Conservation (phyloP, 2,113 vertebrate genomes). For the Ophiodon elongatus region DNA sequence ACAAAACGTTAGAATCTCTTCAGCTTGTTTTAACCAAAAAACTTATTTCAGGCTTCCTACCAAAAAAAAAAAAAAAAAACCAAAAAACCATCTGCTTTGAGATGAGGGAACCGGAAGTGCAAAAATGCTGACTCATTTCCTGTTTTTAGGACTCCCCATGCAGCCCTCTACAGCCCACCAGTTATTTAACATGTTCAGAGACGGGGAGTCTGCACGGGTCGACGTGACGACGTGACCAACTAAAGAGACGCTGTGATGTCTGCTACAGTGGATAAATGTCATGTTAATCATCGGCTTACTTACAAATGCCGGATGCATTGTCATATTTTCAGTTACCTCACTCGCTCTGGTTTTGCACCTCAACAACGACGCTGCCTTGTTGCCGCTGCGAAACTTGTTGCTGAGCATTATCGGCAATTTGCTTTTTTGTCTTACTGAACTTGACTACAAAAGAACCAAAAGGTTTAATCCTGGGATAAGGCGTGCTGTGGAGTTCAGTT, state of each 20-base stretch:
- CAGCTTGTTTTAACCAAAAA: too few species aligned
- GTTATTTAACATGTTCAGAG: slow-evolving; percentile 22
- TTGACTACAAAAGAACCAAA: slow-evolving; percentile 29
- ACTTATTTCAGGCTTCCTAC: too few species aligned
- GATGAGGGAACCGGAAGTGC: too few species aligned
- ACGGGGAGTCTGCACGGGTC: slow-evolving; percentile 39
- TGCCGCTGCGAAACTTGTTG: neutral
- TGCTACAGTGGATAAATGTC: slow-evolving; percentile 38
- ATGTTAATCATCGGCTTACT: slow-evolving; percentile 21
- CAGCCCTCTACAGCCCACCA: too few species aligned
- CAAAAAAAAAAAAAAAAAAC: too few species aligned
- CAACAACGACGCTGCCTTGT: neutral
- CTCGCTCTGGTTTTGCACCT: slow-evolving; percentile 37
- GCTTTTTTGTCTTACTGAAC: slow-evolving; percentile 59
- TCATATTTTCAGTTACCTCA: slow-evolving; percentile 51
- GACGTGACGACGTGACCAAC: slow-evolving; percentile 66
- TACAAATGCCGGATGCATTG: slow-evolving; percentile 5
- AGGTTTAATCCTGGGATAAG: slow-evolving; percentile 1
- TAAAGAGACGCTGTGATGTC: slow-evolving; percentile 61
- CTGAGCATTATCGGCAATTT: slow-evolving; percentile 19
- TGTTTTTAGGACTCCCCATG: neutral
- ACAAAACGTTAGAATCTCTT: too few species aligned
- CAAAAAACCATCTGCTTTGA: neutral
- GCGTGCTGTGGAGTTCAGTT: neutral
- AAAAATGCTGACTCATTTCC: neutral